Base-by-base conservation (phyloP, 2,113 vertebrate genomes). In the Halcyon malimbica region DNA sequence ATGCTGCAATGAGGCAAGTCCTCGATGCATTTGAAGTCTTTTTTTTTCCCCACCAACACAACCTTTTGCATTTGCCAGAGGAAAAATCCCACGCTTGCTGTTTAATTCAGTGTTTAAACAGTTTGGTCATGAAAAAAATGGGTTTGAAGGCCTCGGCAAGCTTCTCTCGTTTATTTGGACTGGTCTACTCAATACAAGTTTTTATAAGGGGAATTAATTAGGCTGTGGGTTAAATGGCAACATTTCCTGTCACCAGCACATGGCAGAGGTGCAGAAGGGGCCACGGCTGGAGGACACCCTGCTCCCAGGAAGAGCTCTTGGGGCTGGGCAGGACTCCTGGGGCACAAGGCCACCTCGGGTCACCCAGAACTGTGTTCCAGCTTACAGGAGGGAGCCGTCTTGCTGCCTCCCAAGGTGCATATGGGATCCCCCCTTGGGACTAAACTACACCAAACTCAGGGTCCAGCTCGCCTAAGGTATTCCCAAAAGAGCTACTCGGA, bases 301-400 rank as follows among this genome's bases (percentile, higher is more conserved):
- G 6, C 24, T 63, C 28, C 60, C 1, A 3, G 62, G 67, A 74
- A 80, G 31, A 85, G 44, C 20, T 31, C 37, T 23, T 0, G 0
- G 63, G 46, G 33, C 29, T 41, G n/a, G 28, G 21, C 90, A 82
- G 83, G 51, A 39, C 35, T 20, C 16, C 26, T 26, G 25, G 46
- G 24, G 4, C 50, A 28, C 0, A 0, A 37, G 39, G 26, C 31
- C 6, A 10, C 64, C 48, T 35, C 1, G 0, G 25, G 26, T 42
- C 35, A 63, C 37, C 0, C 0, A 44, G 67, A 78, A 20, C 51
- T 1, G 3, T 1, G 3, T 31, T 53, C 60, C 3, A 1, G 24
- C 24, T 67, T 60, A n/a, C 1, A 1, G 41, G 28, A 67, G 29
- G 74, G 51, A 65, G 26, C 23, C 0, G 0, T 19, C 51, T 21